Conservation (phyloP, 53 echinoderm and acorn worm genomes). For the Henricia sp. region DNA sequence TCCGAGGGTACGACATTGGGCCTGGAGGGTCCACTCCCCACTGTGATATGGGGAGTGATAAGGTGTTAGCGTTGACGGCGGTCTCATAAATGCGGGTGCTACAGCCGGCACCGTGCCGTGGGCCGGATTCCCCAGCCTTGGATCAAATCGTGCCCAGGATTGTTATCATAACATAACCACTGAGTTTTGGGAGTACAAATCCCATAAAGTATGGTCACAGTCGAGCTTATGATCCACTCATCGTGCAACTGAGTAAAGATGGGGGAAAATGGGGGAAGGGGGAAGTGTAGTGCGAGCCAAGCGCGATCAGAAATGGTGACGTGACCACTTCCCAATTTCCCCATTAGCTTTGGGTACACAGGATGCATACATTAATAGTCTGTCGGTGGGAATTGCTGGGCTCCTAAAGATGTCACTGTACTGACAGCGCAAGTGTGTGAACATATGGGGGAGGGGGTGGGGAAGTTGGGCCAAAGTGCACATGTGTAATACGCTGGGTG, state of each 20-base stretch:
- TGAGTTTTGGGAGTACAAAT: background rate
- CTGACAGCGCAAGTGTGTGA: conserved; percentile 9
- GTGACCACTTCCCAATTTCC: conserved; percentile 45
- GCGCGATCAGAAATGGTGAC: conserved; percentile 48
- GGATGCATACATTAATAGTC: conserved; percentile 58
- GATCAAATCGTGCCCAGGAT: conserved; percentile 31
- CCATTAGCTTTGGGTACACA: conserved; percentile 34
- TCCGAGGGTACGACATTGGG: conserved; percentile 23
- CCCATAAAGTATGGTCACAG: background rate
- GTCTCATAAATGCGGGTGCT: background rate
- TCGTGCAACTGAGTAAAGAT: background rate
- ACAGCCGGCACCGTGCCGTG: conserved; percentile 20
- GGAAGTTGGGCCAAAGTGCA: too few species aligned
- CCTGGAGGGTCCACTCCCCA: conserved; percentile 15
- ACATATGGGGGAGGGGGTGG: conserved; percentile 7
- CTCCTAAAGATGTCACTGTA: conserved; percentile 53
- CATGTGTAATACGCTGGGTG: conserved; percentile 16
- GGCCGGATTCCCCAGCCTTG: conserved; percentile 47
- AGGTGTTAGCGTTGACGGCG: background rate
- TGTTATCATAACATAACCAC: conserved; percentile 8
- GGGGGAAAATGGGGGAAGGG: background rate
- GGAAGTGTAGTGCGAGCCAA: conserved; percentile 1
- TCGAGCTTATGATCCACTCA: too few species aligned
- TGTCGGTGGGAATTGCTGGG: conserved; percentile 32
- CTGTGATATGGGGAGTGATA: conserved; percentile 30